These are phyloP conservation scores for Erynnis tages DNA, from an alignment of 2,888 invertebrate species.

Conservation along the genomic window DNA sequence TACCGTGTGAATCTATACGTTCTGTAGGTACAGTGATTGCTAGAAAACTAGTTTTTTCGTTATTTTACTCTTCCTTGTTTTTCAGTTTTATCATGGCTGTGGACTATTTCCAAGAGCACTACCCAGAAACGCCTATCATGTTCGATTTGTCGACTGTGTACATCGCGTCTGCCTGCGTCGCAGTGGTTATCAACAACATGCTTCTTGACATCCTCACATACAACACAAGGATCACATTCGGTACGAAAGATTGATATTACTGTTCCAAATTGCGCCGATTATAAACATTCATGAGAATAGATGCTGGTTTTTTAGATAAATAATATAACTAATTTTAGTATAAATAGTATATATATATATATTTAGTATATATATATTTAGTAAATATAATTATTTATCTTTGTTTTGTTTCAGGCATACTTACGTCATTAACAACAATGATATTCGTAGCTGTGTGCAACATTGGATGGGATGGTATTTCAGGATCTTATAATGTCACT, in stretches of 20 bases:
- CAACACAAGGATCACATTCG: constrained; percentile 92
- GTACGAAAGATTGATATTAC: constrained; percentile 63
- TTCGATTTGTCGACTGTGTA: constrained; percentile 97
- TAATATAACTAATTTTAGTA: too few species aligned
- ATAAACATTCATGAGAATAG: too few species aligned
- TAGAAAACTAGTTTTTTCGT: too few species aligned
- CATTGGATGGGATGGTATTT: constrained; percentile 92
- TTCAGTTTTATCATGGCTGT: constrained; percentile 95
- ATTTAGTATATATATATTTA: too few species aligned
- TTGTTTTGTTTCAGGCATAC: constrained; percentile 82
- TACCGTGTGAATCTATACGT: too few species aligned
- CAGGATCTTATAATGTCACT: constrained; percentile 90
- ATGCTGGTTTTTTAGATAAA: too few species aligned
- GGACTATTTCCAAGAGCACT: constrained; percentile 93
- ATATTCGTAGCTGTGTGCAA: constrained; percentile 92
- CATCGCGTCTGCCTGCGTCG: constrained; percentile 93
- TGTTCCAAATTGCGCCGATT: too few species aligned
- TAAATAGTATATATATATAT: too few species aligned
- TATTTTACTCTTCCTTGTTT: constrained; percentile 23
- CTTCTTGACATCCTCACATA: constrained; percentile 91
- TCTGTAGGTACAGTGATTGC: too few species aligned
- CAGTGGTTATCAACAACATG: constrained; percentile 92
- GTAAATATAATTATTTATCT: too few species aligned
- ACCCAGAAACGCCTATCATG: constrained; percentile 92
- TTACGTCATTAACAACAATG: constrained; percentile 90